A percentile compares a stretch with the other conserved stretches of the same genome.
Conservation (phyloP, 2,888 invertebrate species). For the Drosophila ochracea region DNA sequence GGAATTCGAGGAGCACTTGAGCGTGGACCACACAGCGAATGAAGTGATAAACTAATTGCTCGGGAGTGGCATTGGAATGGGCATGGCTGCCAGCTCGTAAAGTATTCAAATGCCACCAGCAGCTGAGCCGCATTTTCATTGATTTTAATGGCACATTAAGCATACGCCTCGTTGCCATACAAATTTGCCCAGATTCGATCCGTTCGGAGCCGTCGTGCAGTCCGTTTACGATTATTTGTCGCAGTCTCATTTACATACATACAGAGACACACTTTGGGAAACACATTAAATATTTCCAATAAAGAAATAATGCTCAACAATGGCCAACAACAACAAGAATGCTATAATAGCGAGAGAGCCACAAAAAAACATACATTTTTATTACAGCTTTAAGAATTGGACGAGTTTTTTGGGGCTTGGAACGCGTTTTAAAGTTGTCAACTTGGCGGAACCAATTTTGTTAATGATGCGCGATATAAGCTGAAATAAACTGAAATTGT, state of each 20-base stretch:
- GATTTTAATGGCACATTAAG: slow-evolving; percentile 77
- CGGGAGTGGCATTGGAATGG: slow-evolving; percentile 29
- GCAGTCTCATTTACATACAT: slow-evolving; percentile 56
- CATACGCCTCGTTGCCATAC: slow-evolving; percentile 75
- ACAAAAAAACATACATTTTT: slow-evolving; percentile 52
- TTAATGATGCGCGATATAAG: slow-evolving; percentile 75
- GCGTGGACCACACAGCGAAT: slow-evolving; percentile 69
- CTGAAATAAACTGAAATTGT: slow-evolving; percentile 73
- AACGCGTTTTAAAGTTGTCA: slow-evolving; percentile 72
- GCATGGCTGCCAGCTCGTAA: slow-evolving; percentile 60
- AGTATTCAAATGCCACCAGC: slow-evolving; percentile 55
- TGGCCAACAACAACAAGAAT: slow-evolving; percentile 30
- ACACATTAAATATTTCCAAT: slow-evolving; percentile 58
- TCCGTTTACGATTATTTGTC: slow-evolving; percentile 47
- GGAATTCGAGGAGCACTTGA: slow-evolving; percentile 59
- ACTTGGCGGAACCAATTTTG: slow-evolving; percentile 76
- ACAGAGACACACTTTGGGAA: slow-evolving; percentile 38
- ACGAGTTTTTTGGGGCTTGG: slow-evolving; percentile 43
- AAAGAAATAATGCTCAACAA: slow-evolving; percentile 49
- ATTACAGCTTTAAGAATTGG: slow-evolving; percentile 61
- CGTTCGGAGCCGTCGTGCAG: slow-evolving; percentile 12
- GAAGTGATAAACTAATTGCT: slow-evolving; percentile 74
- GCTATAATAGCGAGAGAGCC: slow-evolving; percentile 8
- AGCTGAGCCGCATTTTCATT: slow-evolving; percentile 62
- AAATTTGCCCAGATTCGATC: slow-evolving; percentile 48